Conservation (phyloP, 2,888 invertebrate genomes). For the Cataglyphis albicans region DNA sequence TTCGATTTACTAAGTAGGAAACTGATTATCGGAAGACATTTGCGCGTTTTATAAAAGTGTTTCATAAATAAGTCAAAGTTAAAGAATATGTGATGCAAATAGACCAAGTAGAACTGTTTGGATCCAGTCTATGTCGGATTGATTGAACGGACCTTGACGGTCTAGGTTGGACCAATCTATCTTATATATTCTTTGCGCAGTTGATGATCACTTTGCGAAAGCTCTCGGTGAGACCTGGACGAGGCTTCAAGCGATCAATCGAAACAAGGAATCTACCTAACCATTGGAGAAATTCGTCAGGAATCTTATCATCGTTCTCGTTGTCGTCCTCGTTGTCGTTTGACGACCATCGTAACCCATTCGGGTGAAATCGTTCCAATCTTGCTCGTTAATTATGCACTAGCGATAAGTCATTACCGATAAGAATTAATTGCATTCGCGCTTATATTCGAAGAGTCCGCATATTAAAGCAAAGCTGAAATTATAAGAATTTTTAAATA, state of each 20-base stretch:
- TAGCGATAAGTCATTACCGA: constrained; percentile 55
- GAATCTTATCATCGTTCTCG: constrained; percentile 22
- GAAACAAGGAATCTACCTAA: constrained; percentile 84
- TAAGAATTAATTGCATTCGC: constrained; percentile 39
- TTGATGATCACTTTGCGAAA: constrained; percentile 85
- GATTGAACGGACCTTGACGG: neutral
- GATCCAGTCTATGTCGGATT: constrained; percentile 5
- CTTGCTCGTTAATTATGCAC: constrained; percentile 66
- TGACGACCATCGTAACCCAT: constrained; percentile 23
- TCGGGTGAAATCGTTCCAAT: constrained; percentile 63
- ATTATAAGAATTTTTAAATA: neutral
- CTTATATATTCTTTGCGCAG: constrained; percentile 71
- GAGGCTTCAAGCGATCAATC: constrained; percentile 83
- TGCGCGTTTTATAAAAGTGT: neutral
- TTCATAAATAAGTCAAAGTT: neutral
- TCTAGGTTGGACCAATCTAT: neutral
- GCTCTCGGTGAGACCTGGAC: constrained; percentile 85
- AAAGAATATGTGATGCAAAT: neutral
- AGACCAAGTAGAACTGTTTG: neutral
- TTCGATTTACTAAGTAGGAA: neutral
- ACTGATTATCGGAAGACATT: neutral
- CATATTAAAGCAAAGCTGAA: constrained; percentile 7
- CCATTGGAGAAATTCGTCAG: constrained; percentile 58
- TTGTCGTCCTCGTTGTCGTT: constrained; percentile 34
- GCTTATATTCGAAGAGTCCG: constrained; percentile 20